Evolutionary conservation across 2,113 vertebrate species (phyloP).

Genomic region (Galbula dea): DNA sequence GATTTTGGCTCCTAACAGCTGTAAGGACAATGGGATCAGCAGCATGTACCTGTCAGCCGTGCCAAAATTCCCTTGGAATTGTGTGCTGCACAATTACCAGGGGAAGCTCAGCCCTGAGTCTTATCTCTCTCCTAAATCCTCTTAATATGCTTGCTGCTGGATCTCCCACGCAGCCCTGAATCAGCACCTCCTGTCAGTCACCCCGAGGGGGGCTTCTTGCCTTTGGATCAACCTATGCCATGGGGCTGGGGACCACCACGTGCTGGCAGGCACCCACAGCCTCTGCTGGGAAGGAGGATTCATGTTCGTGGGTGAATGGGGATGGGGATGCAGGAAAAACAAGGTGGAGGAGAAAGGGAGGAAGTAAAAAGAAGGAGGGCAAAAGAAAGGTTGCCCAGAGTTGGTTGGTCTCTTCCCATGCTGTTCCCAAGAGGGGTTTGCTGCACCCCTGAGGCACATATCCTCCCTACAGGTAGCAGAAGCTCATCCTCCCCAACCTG

Average conservation of each 20-base stretch:
- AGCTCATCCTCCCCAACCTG: accelerated
- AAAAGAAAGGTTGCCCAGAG: not conserved
- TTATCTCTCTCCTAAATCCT: slow-evolving; percentile 9
- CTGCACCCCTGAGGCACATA: accelerated
- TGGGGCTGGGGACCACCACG: not conserved
- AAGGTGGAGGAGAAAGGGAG: accelerated
- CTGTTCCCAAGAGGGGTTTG: not conserved
- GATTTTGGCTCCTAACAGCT: slow-evolving; percentile 32
- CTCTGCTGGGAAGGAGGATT: not conserved
- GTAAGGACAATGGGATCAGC: slow-evolving; percentile 45
- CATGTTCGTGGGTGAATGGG: not conserved
- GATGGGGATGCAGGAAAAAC: not conserved
- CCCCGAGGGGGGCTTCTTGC: not conserved
- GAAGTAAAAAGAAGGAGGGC: accelerated
- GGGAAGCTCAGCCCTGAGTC: not conserved
- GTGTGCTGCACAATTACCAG: not conserved
- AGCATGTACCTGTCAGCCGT: slow-evolving; percentile 22
- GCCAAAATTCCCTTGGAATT: slow-evolving; percentile 16
- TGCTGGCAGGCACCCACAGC: accelerated
- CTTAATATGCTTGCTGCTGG: not conserved
- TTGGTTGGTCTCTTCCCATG: accelerated
- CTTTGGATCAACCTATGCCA: not conserved
- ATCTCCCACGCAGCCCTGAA: not conserved
- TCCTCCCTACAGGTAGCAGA: not conserved
- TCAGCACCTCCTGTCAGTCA: not conserved